These are phyloP conservation scores for Tinea semifulvella DNA, from an alignment of 2,888 invertebrate species.

Conservation along the genomic window DNA sequence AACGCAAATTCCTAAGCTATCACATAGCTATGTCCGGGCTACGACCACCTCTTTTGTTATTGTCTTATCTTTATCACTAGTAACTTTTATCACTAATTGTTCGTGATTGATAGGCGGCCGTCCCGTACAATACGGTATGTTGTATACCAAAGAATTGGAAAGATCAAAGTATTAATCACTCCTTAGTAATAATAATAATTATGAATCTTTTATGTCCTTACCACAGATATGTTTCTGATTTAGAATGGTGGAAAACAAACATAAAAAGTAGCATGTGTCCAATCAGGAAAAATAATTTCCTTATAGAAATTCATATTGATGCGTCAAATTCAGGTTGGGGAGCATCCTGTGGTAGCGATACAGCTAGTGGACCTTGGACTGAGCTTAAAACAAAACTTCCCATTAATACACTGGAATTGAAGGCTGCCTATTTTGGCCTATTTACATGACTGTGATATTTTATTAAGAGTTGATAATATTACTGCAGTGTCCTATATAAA, in stretches of 20 bases:
- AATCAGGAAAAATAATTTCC: constrained; percentile 10
- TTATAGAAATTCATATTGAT: no score
- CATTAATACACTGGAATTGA: constrained; percentile 3
- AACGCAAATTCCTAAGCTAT: no score
- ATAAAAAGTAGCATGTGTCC: constrained; percentile 1
- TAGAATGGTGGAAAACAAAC: constrained; percentile 17
- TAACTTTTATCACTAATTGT: no score
- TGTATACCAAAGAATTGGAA: constrained; percentile 18
- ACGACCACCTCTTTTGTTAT: no score
- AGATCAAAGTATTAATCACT: constrained; percentile 12
- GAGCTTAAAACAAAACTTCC: not conserved
- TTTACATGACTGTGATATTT: not conserved
- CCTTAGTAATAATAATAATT: constrained; percentile 4
- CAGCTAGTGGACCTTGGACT: constrained; percentile 11
- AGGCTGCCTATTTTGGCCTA: not conserved
- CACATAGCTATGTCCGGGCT: no score
- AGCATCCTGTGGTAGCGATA: not conserved
- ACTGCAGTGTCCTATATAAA: constrained; percentile 14
- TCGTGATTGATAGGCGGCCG: no score
- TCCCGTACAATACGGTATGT: no score
- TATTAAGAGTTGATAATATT: not conserved
- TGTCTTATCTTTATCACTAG: no score
- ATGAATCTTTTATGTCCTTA: constrained; percentile 11
- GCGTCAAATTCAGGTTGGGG: constrained; percentile 16
- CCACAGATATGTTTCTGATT: constrained; percentile 12